Evolutionary conservation across 1,140 invertebrate genomes (phyloP), one percentile per base, ranked within the genome.

Genomic region (Chionoecetes opilio): DNA sequence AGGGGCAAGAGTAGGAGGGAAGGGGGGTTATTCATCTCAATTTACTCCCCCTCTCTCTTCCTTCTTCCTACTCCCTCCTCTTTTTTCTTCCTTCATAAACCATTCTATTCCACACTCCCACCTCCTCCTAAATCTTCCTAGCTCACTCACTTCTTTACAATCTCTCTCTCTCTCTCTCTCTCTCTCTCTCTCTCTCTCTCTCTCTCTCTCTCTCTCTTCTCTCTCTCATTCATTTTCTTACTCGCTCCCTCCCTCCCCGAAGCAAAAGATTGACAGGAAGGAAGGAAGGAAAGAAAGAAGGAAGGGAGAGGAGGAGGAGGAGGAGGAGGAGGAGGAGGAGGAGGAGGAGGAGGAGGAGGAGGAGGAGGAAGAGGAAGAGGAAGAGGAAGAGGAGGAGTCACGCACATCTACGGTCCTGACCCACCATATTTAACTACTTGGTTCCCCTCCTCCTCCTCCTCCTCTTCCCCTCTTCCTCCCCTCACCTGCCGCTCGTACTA

Each of bases 181-280:
- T 75, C 63, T 75, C 63, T 75, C 63, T 75, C 63, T 75, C 63
- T 75, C 63, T 75, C 63, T 75, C 63, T 75, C 63, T 75, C 63
- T 75, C 63, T 75, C 63, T 75, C 41, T 46, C 41, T 46, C 41
- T 46, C 41, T 46, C 41, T 46, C 41, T 46, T 46, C 41, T 46
- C 41, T 46, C 41, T 46, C 41, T 46, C 41, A n/a, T n/a, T n/a
- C n/a, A n/a, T n/a, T 46, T 14, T 46, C 41, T 46, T 14, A 8
- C 41, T 46, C n/a, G 6, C n/a, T 21, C 63, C 26, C 63, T 75
- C n/a, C 6, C 63, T 75, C 63, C 26, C 63, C 6, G 63, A 75
- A 75, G 63, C 63, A 75, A n/a, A 75, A n/a, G 63, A 75, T 75
- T 75, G 63, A n/a, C 21, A 8, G 63, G n/a, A 75, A n/a, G 8